Conservation (phyloP, 2,888 invertebrate species). For the Melinaea marsaeus region DNA sequence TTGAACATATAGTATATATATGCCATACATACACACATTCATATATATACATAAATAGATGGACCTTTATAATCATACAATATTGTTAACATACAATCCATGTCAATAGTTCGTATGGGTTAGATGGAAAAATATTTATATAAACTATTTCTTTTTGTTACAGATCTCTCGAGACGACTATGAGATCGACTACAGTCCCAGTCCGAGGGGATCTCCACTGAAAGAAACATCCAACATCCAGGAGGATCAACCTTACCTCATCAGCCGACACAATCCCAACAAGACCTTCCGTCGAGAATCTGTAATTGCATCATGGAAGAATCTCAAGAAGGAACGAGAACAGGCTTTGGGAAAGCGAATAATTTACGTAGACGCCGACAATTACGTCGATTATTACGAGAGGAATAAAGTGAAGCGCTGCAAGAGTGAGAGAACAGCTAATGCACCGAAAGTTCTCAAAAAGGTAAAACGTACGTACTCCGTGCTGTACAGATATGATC, state of each 20-base stretch:
- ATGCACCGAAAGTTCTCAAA: slow-evolving; percentile 52
- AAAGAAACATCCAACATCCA: slow-evolving; percentile 72
- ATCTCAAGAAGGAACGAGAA: slow-evolving; percentile 71
- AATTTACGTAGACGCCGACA: slow-evolving; percentile 66
- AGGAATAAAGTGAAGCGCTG: slow-evolving; percentile 70
- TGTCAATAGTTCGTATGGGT: no score
- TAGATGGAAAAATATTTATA: slow-evolving; percentile 15
- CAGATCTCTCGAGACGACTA: slow-evolving; percentile 74
- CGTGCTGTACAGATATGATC: slow-evolving; percentile 69
- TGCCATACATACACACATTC: no score
- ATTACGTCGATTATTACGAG: slow-evolving; percentile 67
- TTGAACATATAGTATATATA: no score
- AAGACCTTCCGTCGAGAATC: slow-evolving; percentile 72
- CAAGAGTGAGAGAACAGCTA: slow-evolving; percentile 66
- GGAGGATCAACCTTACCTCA: slow-evolving; percentile 62
- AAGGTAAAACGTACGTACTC: slow-evolving; percentile 72
- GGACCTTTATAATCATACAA: slow-evolving; percentile 34
- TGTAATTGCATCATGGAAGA: slow-evolving; percentile 74
- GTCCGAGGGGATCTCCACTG: slow-evolving; percentile 66
- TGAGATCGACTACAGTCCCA: slow-evolving; percentile 66
- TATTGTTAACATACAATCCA: slow-evolving; percentile 39
- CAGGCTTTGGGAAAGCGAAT: slow-evolving; percentile 67
- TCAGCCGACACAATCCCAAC: slow-evolving; percentile 74
- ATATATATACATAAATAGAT: no score
- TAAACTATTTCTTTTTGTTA: slow-evolving; percentile 41